These are phyloP conservation scores for Brachyrhaphis roseni DNA, from an alignment of 2,797 vertebrate genomes.

Conservation along the genomic window DNA sequence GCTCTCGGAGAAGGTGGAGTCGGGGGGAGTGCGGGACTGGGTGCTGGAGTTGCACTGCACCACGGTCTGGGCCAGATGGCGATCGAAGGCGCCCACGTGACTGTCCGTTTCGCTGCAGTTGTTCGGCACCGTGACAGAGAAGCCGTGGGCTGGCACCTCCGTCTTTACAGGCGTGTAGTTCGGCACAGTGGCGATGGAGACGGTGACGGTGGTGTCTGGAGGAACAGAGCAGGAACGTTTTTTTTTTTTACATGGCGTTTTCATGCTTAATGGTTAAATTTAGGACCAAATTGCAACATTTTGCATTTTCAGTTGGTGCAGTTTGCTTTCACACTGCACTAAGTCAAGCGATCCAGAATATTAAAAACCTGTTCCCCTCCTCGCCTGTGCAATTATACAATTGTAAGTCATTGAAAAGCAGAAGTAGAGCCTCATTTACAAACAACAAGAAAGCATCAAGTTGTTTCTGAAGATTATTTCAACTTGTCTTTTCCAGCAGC, in stretches of 20 bases:
- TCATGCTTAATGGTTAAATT: too few relatives aligned
- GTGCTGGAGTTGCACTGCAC: constrained; percentile 87
- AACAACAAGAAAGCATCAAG: too few relatives aligned
- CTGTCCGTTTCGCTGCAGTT: constrained; percentile 85
- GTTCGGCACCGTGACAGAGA: constrained; percentile 88
- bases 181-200: constrained; percentile 91
- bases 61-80: constrained; percentile 81
- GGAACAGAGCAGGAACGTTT: not conserved
- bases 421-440: too few relatives aligned
- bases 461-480: too few relatives aligned
- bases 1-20: constrained; percentile 95
- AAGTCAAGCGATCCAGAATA: too few relatives aligned
- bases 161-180: constrained; percentile 91
- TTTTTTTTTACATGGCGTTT: too few relatives aligned
- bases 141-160: constrained; percentile 87
- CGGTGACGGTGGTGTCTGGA: constrained; percentile 91
- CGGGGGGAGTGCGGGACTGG: constrained; percentile 90
- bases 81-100: constrained; percentile 86
- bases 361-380: too few relatives aligned
- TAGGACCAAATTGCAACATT: not conserved
- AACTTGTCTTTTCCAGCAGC: too few relatives aligned
- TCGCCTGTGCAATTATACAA: too few relatives aligned
- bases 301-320: not conserved
- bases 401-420: too few relatives aligned
- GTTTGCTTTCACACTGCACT: too few relatives aligned